Conservation (phyloP, 2,113 vertebrate species). For the Ranitomeya imitator region DNA sequence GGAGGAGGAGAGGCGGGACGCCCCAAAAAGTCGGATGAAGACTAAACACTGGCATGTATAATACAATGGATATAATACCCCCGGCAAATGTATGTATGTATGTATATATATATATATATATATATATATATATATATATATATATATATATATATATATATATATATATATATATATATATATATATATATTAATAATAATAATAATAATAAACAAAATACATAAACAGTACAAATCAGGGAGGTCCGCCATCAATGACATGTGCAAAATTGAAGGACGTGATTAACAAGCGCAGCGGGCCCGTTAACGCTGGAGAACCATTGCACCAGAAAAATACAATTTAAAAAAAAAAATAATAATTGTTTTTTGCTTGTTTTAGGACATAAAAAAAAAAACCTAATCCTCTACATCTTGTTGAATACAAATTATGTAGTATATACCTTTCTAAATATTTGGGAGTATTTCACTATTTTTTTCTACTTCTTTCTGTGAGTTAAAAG, state of each 20-base stretch:
- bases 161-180: conserved; percentile 53
- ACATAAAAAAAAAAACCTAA: conserved; percentile 59
- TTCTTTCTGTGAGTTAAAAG: neutral
- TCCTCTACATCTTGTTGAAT: conserved; percentile 67
- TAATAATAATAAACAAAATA: conserved; percentile 64
- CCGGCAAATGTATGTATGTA: neutral
- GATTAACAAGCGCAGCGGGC: neutral
- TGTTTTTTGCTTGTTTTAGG: conserved; percentile 59
- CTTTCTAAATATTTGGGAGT: conserved; percentile 63
- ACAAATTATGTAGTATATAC: conserved; percentile 68
- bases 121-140: conserved; percentile 48
- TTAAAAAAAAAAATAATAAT: conserved; percentile 51
- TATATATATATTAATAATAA: conserved; percentile 57
- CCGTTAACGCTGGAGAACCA: conserved; percentile 15
- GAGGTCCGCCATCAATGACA: conserved; percentile 65
- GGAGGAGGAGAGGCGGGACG: conserved; percentile 2
- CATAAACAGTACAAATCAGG: conserved; percentile 63
- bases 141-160: conserved; percentile 51
- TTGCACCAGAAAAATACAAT: conserved; percentile 57
- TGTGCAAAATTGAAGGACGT: conserved; percentile 70
- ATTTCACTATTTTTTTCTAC: conserved; percentile 48
- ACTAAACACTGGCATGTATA: neutral
- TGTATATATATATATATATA: conserved; percentile 27
- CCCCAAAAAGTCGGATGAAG: neutral
- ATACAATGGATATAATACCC: conserved; percentile 29